Conservation (phyloP, 1,140 invertebrate species). For the Listronotus oregonensis region DNA sequence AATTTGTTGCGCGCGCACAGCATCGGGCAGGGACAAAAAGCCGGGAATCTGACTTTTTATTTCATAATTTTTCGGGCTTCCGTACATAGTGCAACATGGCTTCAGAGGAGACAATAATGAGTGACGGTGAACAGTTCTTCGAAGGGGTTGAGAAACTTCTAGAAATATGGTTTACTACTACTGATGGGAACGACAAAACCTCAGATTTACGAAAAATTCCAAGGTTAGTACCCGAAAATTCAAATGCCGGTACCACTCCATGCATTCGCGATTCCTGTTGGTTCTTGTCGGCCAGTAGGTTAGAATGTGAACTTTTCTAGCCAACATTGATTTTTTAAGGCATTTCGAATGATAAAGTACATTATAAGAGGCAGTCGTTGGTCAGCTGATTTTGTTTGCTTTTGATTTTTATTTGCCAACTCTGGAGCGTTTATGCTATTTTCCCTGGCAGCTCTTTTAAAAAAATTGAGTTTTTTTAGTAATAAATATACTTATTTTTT, state of each 20-base stretch:
- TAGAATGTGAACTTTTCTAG: slow-evolving; percentile 3
- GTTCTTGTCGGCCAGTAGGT: not conserved
- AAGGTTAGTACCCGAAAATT: slow-evolving; percentile 65
- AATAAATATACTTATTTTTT: too few relatives aligned
- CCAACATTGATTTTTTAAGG: slow-evolving; percentile 31
- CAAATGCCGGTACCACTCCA: slow-evolving; percentile 15
- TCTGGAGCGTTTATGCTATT: too few relatives aligned
- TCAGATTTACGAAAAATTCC: slow-evolving; percentile 85
- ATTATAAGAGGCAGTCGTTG: not conserved
- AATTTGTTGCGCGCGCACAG: slow-evolving; percentile 20
- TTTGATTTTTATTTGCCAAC: not conserved
- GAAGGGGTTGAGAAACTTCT: slow-evolving; percentile 97
- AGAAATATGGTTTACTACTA: slow-evolving; percentile 92
- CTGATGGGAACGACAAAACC: slow-evolving; percentile 65
- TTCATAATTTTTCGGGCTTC: slow-evolving; percentile 23
- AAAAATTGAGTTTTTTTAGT: too few relatives aligned
- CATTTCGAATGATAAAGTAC: not conserved
- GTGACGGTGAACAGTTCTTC: slow-evolving; percentile 76
- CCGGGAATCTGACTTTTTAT: slow-evolving; percentile 14
- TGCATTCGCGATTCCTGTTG: not conserved
- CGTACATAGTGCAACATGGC: slow-evolving; percentile 12
- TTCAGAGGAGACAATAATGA: slow-evolving; percentile 33
- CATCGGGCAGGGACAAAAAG: slow-evolving; percentile 20
- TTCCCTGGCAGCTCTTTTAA: too few relatives aligned
- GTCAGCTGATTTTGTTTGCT: slow-evolving; percentile 17